A percentile compares a stretch with the other conserved stretches of the same genome.
Conservation (phyloP, 2,797 vertebrate genomes). For the Pyrocephalus nanus region DNA sequence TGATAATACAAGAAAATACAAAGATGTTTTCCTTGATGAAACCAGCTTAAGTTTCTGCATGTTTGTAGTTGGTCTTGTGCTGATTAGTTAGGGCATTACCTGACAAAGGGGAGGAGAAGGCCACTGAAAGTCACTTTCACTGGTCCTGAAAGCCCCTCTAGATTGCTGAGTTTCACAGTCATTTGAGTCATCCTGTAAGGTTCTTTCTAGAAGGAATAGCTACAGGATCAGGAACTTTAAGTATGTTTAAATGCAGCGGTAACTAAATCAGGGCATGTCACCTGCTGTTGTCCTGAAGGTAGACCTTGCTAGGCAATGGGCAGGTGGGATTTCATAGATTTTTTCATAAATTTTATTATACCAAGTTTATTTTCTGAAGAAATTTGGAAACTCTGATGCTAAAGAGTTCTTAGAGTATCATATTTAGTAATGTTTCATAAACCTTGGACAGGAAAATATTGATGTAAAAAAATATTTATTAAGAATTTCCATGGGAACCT, state of each 20-base stretch:
- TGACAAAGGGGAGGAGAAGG: neutral
- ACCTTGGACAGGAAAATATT: neutral
- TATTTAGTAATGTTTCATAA: neutral
- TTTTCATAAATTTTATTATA: no score
- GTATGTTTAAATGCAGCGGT: neutral
- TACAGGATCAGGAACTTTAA: neutral
- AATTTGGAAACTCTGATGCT: neutral
- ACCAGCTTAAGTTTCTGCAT: neutral
- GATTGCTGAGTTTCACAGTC: neutral
- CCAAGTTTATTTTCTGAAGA: neutral
- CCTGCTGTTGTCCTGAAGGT: neutral
- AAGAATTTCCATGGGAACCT: neutral
- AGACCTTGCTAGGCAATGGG: neutral
- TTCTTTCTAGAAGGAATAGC: neutral
- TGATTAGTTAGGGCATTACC: neutral
- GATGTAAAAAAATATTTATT: neutral
- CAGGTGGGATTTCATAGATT: neutral
- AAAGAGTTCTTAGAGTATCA: neutral
- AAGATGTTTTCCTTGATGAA: neutral
- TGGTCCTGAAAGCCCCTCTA: neutral
- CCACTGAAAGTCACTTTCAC: neutral
- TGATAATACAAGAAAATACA: neutral
- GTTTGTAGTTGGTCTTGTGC: neutral
- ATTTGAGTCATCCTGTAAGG: neutral
- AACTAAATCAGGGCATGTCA: neutral